phyloP scores from a whole-genome alignment of 2,888 invertebrate species.

The Melieria omissa region DNA sequence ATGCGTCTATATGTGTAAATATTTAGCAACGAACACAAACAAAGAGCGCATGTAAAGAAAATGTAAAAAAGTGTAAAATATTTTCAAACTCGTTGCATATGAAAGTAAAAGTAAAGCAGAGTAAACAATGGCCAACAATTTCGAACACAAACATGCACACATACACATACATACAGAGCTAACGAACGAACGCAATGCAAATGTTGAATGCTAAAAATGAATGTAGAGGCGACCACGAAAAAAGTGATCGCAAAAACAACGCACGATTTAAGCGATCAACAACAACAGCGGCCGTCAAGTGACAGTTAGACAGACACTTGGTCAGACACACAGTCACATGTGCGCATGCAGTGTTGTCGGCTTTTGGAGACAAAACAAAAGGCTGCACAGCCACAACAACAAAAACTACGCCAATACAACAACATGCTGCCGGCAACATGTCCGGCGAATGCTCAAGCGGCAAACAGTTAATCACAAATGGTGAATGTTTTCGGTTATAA shows the following conservation, averaged over 20 bases:
- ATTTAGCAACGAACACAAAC: background rate
- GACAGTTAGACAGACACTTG: background rate
- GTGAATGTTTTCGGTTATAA: too few relatives aligned
- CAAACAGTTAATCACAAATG: too few relatives aligned
- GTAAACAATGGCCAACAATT: constrained; percentile 19
- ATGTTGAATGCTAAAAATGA: background rate
- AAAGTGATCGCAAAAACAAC: background rate
- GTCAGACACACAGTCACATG: too few relatives aligned
- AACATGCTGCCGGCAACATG: too few relatives aligned
- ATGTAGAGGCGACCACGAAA: too few relatives aligned
- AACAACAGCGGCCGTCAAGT: background rate
- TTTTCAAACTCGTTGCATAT: constrained; percentile 42
- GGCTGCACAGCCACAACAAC: too few relatives aligned
- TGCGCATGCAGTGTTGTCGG: too few relatives aligned
- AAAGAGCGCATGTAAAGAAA: background rate
- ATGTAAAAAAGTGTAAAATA: constrained; percentile 13
- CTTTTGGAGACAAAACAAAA: too few relatives aligned
- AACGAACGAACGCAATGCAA: background rate
- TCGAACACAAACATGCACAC: background rate
- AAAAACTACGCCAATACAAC: too few relatives aligned
- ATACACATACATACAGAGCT: background rate
- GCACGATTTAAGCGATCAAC: background rate
- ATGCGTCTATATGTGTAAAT: background rate
- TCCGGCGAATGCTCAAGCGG: too few relatives aligned
- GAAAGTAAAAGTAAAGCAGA: constrained; percentile 47